A percentile compares a stretch with the other conserved stretches of the same genome.
Conservation (phyloP, 2,888 invertebrate species). For the Oeneis ivallda region DNA sequence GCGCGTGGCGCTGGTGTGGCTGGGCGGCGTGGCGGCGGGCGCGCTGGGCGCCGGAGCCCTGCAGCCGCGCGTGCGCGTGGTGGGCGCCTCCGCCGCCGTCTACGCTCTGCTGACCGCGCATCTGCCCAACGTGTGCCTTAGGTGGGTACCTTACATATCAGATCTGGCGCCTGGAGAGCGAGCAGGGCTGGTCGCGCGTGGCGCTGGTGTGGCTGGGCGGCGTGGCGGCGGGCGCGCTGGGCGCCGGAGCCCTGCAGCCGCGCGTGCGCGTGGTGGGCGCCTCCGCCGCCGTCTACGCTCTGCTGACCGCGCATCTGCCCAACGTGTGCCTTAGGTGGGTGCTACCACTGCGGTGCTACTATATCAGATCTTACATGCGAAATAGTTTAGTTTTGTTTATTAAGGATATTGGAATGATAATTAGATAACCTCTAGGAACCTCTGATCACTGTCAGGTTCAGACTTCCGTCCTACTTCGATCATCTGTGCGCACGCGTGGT, state of each 20-base stretch:
- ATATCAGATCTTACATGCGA: too few species aligned
- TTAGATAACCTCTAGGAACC: too few species aligned
- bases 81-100: slow-evolving; percentile 95
- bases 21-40: slow-evolving; percentile 88
- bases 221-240: slow-evolving; percentile 88
- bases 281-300: slow-evolving; percentile 94
- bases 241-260: slow-evolving; percentile 88
- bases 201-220: slow-evolving; percentile 87
- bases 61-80: slow-evolving; percentile 88
- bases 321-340: slow-evolving; percentile 86
- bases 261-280: slow-evolving; percentile 91
- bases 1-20: slow-evolving; percentile 86
- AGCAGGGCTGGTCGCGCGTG: slow-evolving; percentile 89
- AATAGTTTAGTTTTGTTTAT: too few species aligned
- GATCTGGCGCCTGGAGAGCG: slow-evolving; percentile 82
- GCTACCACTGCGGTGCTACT: too few species aligned
- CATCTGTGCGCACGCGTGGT: too few species aligned
- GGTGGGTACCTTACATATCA: too few species aligned
- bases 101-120: slow-evolving; percentile 94
- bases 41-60: slow-evolving; percentile 88
- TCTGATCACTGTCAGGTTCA: too few species aligned
- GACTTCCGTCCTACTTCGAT: too few species aligned
- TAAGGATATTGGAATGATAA: too few species aligned
- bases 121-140: slow-evolving; percentile 89
- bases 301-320: slow-evolving; percentile 92